Evolutionary conservation across 2,113 vertebrate species (phyloP).

Genomic region (Neotragus pygmaeus): DNA sequence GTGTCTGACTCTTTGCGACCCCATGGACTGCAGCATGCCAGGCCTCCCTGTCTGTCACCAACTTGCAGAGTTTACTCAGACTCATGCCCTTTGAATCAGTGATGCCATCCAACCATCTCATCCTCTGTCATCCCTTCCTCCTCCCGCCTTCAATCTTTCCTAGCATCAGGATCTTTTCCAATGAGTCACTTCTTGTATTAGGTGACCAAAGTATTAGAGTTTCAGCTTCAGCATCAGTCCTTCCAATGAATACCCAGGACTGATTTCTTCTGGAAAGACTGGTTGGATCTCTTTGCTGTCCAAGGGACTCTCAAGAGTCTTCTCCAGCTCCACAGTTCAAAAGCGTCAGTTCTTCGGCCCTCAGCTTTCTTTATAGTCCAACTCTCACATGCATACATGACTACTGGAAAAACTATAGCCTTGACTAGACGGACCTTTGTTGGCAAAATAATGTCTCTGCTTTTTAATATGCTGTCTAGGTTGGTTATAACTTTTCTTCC

Average conservation of each 20-base stretch:
- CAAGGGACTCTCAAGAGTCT: background rate
- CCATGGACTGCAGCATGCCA: background rate
- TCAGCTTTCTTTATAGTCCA: background rate
- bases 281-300: background rate
- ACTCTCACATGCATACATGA: background rate
- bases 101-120: background rate
- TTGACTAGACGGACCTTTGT: background rate
- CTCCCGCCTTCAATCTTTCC: background rate
- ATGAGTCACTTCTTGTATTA: background rate
- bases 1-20: background rate
- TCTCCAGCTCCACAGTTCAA: background rate
- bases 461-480: background rate
- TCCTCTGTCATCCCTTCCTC: background rate
- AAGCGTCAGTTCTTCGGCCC: rapidly evolving
- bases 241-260: background rate
- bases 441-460: background rate
- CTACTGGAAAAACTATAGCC: background rate
- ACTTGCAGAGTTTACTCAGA: background rate
- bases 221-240: background rate
- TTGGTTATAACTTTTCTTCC: background rate
- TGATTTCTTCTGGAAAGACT: background rate
- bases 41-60: background rate
- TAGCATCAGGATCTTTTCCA: background rate
- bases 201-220: background rate
- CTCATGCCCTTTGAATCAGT: background rate